These are phyloP conservation scores for Onthophagus sagittarius DNA, from an alignment of 2,888 invertebrate genomes.

Conservation along the genomic window DNA sequence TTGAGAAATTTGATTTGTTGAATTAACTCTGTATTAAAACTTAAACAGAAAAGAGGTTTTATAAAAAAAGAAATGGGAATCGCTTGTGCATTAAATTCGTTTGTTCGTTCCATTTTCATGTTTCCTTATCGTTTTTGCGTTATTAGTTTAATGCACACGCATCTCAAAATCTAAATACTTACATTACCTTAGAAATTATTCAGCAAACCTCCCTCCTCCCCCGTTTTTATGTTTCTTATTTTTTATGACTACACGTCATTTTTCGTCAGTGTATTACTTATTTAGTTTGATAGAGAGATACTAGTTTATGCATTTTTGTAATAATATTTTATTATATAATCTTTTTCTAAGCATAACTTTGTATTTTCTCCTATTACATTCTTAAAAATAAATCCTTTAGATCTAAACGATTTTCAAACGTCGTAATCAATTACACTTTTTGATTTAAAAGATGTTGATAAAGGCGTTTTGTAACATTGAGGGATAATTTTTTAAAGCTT, in stretches of 20 bases:
- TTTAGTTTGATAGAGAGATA: conserved; percentile 23
- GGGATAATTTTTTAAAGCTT: too few relatives aligned
- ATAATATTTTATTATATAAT: conserved; percentile 27
- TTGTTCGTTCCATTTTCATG: neutral
- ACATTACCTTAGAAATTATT: neutral
- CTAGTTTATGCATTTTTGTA: conserved; percentile 26
- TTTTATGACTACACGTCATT: conserved; percentile 13
- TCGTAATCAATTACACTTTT: too few relatives aligned
- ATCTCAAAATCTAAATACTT: conserved; percentile 18
- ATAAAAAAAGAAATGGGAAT: conserved; percentile 3
- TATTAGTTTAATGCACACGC: conserved; percentile 22
- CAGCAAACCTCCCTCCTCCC: neutral
- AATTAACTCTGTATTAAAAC: conserved; percentile 19
- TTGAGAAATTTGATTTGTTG: conserved; percentile 14
- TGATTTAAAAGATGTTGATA: too few relatives aligned
- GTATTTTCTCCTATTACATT: conserved; percentile 16
- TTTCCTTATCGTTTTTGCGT: neutral
- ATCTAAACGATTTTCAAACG: too few relatives aligned
- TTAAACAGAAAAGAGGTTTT: neutral
- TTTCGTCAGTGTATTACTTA: conserved; percentile 25
- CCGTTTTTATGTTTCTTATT: neutral
- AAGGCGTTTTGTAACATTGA: too few relatives aligned
- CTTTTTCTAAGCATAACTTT: conserved; percentile 26
- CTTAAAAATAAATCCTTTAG: too few relatives aligned
- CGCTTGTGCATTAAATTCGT: conserved; percentile 12